Evolutionary conservation across 2,113 vertebrate species (phyloP).

Genomic region (Amia ocellicauda): DNA sequence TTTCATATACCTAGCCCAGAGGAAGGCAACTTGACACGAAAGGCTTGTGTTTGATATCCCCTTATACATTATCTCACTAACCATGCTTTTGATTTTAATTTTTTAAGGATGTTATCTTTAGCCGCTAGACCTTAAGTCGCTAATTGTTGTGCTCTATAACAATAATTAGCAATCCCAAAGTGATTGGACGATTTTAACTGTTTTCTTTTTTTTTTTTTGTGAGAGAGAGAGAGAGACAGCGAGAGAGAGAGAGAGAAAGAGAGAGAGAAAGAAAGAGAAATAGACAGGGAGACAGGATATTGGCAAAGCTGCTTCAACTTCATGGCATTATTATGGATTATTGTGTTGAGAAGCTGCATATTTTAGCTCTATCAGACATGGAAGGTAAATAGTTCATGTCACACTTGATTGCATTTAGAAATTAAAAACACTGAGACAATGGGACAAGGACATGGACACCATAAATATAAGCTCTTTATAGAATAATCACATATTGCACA

Average conservation of each 20-base stretch:
- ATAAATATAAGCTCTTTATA: constrained; percentile 68
- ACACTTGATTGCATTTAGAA: constrained; percentile 73
- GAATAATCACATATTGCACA: constrained; percentile 82
- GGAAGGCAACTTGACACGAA: neutral
- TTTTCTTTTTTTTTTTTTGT: constrained; percentile 51
- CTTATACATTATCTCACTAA: constrained; percentile 2
- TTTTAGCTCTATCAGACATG: constrained; percentile 59
- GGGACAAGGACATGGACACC: constrained; percentile 58
- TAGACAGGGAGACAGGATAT: constrained; percentile 51
- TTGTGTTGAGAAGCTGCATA: constrained; percentile 62
- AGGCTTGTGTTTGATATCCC: neutral
- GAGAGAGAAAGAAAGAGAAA: no score
- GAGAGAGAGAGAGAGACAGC: no score
- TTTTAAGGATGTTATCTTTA: constrained; percentile 61
- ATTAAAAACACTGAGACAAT: constrained; percentile 75
- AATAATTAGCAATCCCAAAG: constrained; percentile 68
- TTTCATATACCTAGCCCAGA: neutral
- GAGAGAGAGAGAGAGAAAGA: no score
- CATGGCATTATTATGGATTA: constrained; percentile 69
- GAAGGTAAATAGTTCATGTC: constrained; percentile 74
- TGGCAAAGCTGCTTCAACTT: constrained; percentile 72
- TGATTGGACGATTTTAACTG: constrained; percentile 57
- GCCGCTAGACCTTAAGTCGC: constrained; percentile 61
- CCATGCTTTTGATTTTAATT: constrained; percentile 4
- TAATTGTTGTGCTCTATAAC: constrained; percentile 67